A percentile compares a stretch with the other conserved stretches of the same genome.
Conservation (phyloP, 2,797 vertebrate species). For the Sphaeramia orbicularis region DNA sequence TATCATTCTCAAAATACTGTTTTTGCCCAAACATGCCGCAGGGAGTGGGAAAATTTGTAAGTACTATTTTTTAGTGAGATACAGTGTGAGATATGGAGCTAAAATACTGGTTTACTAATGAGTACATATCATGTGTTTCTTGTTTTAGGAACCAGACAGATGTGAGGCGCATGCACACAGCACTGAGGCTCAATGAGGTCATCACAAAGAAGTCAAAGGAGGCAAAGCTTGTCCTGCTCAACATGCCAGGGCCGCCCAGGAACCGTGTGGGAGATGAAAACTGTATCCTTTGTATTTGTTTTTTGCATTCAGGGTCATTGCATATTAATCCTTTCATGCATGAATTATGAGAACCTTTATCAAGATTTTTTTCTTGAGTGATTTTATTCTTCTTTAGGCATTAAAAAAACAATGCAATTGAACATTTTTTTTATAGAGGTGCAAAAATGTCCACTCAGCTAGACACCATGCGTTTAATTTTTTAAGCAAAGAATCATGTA, state of each 20-base stretch:
- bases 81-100: conserved; percentile 1
- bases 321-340: no score
- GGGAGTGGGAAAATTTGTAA: conserved; percentile 98
- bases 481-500: no score
- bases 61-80: conserved; percentile 68
- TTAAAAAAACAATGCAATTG: no score
- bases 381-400: no score
- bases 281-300: conserved; percentile 87
- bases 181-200: conserved; percentile 94
- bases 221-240: conserved; percentile 95
- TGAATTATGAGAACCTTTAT: no score
- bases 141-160: conserved; percentile 91
- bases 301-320: neutral
- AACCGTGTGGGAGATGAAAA: conserved; percentile 96
- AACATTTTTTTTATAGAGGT: no score
- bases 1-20: conserved; percentile 42
- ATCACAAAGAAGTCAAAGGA: conserved; percentile 96
- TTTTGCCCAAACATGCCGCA: conserved; percentile 83
- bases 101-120: conserved; percentile 2
- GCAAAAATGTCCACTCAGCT: no score
- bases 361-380: no score
- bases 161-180: conserved; percentile 97
- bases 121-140: conserved; percentile 15
- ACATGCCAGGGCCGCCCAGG: conserved; percentile 97
- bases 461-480: no score